phyloP scores from a whole-genome alignment of 2,113 vertebrate species.

The Anolis carolinensis region DNA sequence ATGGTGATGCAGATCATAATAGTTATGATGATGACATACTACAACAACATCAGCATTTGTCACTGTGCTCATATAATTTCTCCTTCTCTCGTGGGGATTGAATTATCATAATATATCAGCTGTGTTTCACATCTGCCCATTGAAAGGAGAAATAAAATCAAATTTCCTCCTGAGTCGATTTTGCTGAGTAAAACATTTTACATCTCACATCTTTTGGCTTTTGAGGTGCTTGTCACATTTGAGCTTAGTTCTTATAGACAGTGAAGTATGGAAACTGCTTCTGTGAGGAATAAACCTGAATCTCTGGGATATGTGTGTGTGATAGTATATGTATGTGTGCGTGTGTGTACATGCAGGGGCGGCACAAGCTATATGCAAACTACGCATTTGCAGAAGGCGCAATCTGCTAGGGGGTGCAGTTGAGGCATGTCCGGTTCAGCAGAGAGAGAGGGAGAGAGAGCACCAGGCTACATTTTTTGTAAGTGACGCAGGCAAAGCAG shows the following conservation, averaged over 20 bases:
- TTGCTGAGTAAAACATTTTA: not conserved
- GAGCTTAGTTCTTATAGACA: not conserved
- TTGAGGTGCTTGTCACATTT: not conserved
- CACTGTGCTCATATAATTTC: not conserved
- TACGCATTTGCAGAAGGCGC: too few relatives aligned
- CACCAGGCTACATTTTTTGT: constrained; percentile 12
- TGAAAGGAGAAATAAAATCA: not conserved
- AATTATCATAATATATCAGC: constrained; percentile 15
- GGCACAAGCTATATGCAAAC: too few relatives aligned
- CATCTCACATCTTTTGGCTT: not conserved
- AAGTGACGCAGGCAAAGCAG: not conserved
- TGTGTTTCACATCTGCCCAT: constrained; percentile 16
- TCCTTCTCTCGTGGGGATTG: not conserved
- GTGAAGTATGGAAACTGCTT: not conserved
- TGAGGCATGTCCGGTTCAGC: too few relatives aligned
- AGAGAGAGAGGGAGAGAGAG: too few relatives aligned
- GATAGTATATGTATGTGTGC: not conserved
- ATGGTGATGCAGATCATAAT: constrained; percentile 22
- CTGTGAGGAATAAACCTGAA: not conserved
- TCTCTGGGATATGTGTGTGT: not conserved
- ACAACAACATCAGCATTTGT: not conserved
- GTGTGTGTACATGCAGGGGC: too few relatives aligned
- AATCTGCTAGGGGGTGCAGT: too few relatives aligned
- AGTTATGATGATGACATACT: constrained; percentile 21
- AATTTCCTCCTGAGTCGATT: not conserved